A percentile compares a stretch with the other conserved stretches of the same genome.
Evolutionary conservation across 2,888 invertebrate genomes (phyloP).

Genomic region (Cinara cedri): DNA sequence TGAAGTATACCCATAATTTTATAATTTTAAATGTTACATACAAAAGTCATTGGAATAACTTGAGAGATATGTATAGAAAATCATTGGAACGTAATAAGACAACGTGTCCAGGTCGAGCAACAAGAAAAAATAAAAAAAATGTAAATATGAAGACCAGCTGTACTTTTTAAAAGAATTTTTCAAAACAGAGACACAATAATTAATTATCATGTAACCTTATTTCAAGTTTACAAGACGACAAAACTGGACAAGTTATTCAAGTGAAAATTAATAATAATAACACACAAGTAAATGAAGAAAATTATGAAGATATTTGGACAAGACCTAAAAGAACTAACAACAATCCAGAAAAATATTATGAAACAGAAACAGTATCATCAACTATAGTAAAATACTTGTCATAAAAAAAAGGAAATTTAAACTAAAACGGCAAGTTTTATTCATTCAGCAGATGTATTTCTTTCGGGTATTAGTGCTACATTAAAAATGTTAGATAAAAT

Average conservation of each 20-base stretch:
- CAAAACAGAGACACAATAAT: conserved; percentile 11
- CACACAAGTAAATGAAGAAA: conserved; percentile 9
- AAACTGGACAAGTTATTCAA: conserved; percentile 3
- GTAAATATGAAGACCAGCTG: conserved; percentile 4
- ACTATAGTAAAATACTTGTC: conserved; percentile 29
- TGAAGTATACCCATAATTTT: too few species aligned
- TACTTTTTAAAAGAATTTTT: conserved; percentile 3
- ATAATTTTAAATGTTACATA: conserved; percentile 20
- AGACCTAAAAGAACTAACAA: not conserved
- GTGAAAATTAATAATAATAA: conserved; percentile 1
- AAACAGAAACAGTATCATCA: conserved; percentile 15
- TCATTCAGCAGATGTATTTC: conserved; percentile 15
- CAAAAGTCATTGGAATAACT: conserved; percentile 14
- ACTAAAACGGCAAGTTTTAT: not conserved
- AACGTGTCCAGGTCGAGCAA: conserved; percentile 3
- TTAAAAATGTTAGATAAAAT: conserved; percentile 21
- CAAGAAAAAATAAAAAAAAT: conserved; percentile 18
- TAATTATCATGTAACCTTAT: not conserved
- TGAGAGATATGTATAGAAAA: conserved; percentile 20
- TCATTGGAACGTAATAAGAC: conserved; percentile 13
- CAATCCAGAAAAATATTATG: conserved; percentile 5
- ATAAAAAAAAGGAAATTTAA: conserved; percentile 17
- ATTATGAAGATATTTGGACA: conserved; percentile 4
- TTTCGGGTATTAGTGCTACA: conserved; percentile 7
- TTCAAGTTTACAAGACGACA: not conserved